Percentiles rank a stretch among this genome's conserved stretches.
Evolutionary conservation across 2,797 vertebrate genomes (phyloP).

Genomic region (Brachyrhaphis roseni): DNA sequence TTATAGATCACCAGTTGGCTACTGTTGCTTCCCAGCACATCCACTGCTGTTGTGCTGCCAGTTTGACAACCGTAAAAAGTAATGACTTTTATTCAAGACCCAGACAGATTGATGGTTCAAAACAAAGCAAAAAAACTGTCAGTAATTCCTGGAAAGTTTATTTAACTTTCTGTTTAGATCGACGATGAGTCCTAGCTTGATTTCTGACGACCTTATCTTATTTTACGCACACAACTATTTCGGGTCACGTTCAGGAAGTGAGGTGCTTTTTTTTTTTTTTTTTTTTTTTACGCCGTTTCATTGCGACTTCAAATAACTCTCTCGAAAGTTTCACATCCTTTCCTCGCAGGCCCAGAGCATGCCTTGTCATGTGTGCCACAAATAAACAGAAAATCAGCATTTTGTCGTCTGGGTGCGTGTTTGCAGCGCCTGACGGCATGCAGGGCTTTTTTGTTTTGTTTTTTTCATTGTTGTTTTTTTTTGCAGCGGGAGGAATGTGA

Average conservation of each 20-base stretch:
- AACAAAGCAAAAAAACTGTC: background rate
- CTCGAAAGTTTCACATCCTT: slow-evolving; percentile 29
- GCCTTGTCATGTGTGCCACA: slow-evolving; percentile 6
- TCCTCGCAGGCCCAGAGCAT: slow-evolving; percentile 18
- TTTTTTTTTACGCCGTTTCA: background rate
- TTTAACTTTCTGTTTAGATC: background rate
- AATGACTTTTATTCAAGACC: slow-evolving; percentile 6
- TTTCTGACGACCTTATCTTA: background rate
- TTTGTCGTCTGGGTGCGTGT: slow-evolving; percentile 29
- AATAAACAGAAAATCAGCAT: slow-evolving; percentile 12
- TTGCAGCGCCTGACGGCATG: slow-evolving; percentile 30
- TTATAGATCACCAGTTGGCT: slow-evolving; percentile 48
- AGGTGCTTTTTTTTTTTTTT: background rate
- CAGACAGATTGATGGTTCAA: slow-evolving; percentile 5
- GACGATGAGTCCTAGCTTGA: background rate
- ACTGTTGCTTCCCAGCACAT: slow-evolving; percentile 40
- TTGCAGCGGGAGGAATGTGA: slow-evolving; percentile 29
- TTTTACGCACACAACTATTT: background rate
- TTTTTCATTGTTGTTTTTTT: background rate
- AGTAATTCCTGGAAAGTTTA: slow-evolving; percentile 1
- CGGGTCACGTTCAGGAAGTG: slow-evolving; percentile 27
- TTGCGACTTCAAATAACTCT: slow-evolving; percentile 29
- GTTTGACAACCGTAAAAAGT: slow-evolving; percentile 7
- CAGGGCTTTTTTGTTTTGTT: background rate
- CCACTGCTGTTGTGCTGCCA: slow-evolving; percentile 28